Percentiles rank a stretch among this genome's conserved stretches.
Conservation (phyloP, 92 coral and sea anemone species). For the Hydrozoanthus gracilis region DNA sequence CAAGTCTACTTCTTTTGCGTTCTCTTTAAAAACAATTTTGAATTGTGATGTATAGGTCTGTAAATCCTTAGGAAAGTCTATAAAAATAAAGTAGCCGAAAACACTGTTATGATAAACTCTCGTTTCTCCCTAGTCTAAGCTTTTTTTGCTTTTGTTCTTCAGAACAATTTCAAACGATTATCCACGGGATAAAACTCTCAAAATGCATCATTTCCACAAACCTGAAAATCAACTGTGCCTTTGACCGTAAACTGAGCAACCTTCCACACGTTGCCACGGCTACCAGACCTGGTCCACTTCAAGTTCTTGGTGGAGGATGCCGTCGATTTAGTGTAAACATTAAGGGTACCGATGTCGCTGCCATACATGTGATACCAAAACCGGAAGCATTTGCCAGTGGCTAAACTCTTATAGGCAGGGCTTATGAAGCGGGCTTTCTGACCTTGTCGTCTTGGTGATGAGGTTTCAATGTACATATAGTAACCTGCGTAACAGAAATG, state of each 20-base stretch:
- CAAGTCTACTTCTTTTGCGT: too few species aligned
- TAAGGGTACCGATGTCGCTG: slow-evolving; percentile 69
- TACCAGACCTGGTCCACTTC: slow-evolving; percentile 73
- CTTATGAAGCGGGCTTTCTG: slow-evolving; percentile 81
- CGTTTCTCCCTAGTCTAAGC: too few species aligned
- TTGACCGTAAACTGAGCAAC: slow-evolving; percentile 73
- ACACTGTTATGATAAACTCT: too few species aligned
- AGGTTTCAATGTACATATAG: slow-evolving; percentile 82
- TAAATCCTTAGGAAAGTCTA: too few species aligned
- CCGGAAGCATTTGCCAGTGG: slow-evolving; percentile 81
- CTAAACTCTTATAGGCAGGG: slow-evolving; percentile 63
- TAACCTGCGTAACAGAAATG: slow-evolving; percentile 49
- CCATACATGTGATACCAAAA: slow-evolving; percentile 99
- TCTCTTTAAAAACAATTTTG: too few species aligned
- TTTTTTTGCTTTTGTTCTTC: too few species aligned
- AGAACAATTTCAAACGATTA: too few species aligned
- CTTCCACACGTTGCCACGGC: slow-evolving; percentile 86
- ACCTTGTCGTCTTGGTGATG: slow-evolving; percentile 67
- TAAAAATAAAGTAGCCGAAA: too few species aligned
- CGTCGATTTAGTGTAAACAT: slow-evolving; percentile 57
- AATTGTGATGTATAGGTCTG: too few species aligned
- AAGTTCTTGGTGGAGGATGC: slow-evolving; percentile 11
- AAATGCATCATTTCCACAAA: neutral
- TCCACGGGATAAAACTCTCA: too few species aligned
- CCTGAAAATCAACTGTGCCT: slow-evolving; percentile 65